phyloP scores from a whole-genome alignment of 2,888 invertebrate genomes.

The Lycocerus yunnanus region DNA sequence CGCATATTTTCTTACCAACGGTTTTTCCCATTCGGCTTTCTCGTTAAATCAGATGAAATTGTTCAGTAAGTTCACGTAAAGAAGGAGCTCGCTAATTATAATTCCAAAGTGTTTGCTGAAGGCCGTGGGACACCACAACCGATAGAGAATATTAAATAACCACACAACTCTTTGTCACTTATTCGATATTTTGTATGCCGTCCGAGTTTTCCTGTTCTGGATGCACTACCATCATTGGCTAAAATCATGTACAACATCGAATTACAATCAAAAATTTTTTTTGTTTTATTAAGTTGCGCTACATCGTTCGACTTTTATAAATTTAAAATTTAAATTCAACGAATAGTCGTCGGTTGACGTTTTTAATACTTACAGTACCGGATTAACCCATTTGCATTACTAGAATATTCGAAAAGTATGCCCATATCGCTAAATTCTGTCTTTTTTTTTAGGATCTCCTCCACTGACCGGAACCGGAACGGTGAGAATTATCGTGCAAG shows the following conservation, averaged over 20 bases:
- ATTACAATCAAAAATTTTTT: neutral
- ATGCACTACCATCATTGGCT: neutral
- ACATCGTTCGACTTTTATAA: neutral
- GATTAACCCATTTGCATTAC: neutral
- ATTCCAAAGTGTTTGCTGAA: slow-evolving; percentile 35
- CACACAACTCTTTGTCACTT: slow-evolving; percentile 18
- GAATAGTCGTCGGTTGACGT: neutral
- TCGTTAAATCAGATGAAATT: slow-evolving; percentile 8
- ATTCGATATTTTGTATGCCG: slow-evolving; percentile 17
- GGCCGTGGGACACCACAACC: slow-evolving; percentile 39
- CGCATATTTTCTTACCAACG: slow-evolving; percentile 19
- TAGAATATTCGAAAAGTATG: neutral
- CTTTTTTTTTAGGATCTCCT: slow-evolving; percentile 75
- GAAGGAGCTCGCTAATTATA: slow-evolving; percentile 32
- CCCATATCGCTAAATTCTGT: neutral
- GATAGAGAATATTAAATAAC: slow-evolving; percentile 18
- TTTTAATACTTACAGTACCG: neutral
- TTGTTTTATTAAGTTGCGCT: neutral
- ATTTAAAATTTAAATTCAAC: neutral
- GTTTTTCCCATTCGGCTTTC: slow-evolving; percentile 18
- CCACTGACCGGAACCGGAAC: slow-evolving; percentile 91
- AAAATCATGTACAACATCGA: neutral
- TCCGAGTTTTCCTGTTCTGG: slow-evolving; percentile 7
- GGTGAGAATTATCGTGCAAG: slow-evolving; percentile 87
- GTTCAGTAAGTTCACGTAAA: slow-evolving; percentile 16